Conservation (phyloP, 2,113 vertebrate species). For the Pagrus major region DNA sequence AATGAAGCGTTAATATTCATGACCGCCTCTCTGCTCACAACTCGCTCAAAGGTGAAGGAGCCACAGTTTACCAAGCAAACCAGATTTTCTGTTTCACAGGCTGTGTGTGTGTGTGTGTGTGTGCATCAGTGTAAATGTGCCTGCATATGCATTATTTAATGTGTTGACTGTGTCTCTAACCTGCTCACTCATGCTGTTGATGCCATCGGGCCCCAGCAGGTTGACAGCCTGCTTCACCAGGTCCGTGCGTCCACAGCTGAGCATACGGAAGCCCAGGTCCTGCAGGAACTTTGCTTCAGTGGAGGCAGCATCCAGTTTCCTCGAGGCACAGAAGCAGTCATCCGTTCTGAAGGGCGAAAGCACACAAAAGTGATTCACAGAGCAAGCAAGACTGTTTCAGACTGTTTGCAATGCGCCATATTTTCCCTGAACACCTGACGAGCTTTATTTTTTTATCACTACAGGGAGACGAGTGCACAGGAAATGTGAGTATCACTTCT, state of each 20-base stretch:
- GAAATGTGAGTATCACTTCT: neutral
- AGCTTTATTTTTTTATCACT: constrained; percentile 6
- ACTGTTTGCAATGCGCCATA: constrained; percentile 1
- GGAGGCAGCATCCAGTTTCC: constrained; percentile 95
- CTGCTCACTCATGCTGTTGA: constrained; percentile 99
- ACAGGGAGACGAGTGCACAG: neutral
- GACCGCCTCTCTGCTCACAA: constrained; percentile 19
- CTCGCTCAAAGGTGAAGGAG: constrained; percentile 36
- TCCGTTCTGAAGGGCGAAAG: constrained; percentile 89
- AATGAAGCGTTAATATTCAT: constrained; percentile 45
- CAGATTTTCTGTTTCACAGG: constrained; percentile 4
- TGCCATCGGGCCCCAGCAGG: constrained; percentile 93
- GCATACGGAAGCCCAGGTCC: constrained; percentile 98
- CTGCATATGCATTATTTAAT: constrained; percentile 48
- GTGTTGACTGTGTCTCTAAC: constrained; percentile 80
- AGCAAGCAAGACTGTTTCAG: neutral
- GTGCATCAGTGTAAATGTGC: constrained; percentile 4
- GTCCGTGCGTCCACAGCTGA: constrained; percentile 97
- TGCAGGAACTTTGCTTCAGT: constrained; percentile 98
- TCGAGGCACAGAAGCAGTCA: constrained; percentile 96
- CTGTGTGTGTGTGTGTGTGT: neutral
- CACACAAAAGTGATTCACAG: constrained; percentile 45
- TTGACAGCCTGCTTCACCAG: constrained; percentile 97
- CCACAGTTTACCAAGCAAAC: constrained; percentile 25
- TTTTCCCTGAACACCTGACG: constrained; percentile 21